Evolutionary conservation across 2,888 invertebrate genomes (phyloP).

Genomic region (Drosophila nr. perissopoda): DNA sequence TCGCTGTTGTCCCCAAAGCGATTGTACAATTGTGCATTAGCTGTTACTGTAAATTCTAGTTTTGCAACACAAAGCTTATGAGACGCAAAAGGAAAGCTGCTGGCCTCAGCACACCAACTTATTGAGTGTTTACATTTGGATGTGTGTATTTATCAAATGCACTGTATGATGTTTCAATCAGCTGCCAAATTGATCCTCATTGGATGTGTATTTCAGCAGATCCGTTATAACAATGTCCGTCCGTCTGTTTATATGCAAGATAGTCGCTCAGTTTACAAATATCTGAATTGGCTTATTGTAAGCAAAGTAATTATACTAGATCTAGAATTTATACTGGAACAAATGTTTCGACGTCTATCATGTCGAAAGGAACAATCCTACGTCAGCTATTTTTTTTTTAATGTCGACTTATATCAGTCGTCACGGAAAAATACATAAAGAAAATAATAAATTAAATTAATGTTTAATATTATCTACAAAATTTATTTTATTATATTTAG

Average conservation of each 20-base stretch:
- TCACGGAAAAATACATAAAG: neutral
- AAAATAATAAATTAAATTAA: neutral
- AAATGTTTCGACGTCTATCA: neutral
- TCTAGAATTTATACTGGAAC: neutral
- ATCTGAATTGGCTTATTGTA: neutral
- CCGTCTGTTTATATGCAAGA: neutral
- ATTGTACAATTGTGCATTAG: slow-evolving; percentile 9
- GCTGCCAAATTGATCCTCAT: neutral
- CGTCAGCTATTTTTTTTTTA: neutral
- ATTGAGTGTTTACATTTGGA: neutral
- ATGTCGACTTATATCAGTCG: neutral
- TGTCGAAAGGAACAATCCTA: neutral
- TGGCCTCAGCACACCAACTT: neutral
- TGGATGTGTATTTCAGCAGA: neutral
- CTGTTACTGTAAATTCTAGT: slow-evolving; percentile 48
- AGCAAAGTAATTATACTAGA: neutral
- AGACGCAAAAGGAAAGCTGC: slow-evolving; percentile 26
- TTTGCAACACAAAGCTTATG: slow-evolving; percentile 22
- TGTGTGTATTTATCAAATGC: neutral
- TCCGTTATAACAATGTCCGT: neutral
- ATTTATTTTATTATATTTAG: neutral
- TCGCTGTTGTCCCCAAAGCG: slow-evolving; percentile 19
- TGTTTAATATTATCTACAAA: neutral
- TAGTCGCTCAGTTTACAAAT: neutral
- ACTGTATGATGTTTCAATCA: neutral